Evolutionary conservation across 2,888 invertebrate genomes (phyloP), one percentile per base, ranked within the genome.

Genomic region (Argynnis bischoffii): DNA sequence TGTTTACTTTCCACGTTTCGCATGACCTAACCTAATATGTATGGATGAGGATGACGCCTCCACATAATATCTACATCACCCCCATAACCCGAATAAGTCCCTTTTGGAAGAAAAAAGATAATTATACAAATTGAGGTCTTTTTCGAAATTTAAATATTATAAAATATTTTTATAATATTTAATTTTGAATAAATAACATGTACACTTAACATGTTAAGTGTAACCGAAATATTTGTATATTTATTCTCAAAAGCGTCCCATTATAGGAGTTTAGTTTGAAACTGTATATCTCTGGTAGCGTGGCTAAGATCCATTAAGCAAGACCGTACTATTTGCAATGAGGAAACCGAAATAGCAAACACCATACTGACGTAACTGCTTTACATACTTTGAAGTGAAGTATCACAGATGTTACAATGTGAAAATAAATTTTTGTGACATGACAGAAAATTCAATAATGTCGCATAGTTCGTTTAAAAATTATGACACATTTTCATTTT

Each of bases 281-380:
- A 66, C 57, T 26, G 54, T 66, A 59, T 59, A 59, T 66, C 47
- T 66, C 47, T 59, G 53, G 54, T 46, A 54, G 46, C 53, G 59
- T 54, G 47, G 48, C 41, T 18, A 55, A 48, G 60, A 35, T 47
- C 26, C 48, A 60, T 73, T 69, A 69, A 71, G 69, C 69, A 64
- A 69, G 72, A 70, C 71, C 75, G 71, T 76, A 74, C 72, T 75
- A 76, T 76, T 76, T 76, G 73, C 73, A 74, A 71, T 76, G 73
- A 75, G 74, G 73, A 75, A 73, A 76, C 75, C 69, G 70, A 75
- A 74, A 74, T 73, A 73, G 72, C 68, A 60, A 66, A 64, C 63
- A 69, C 66, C 67, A 69, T 63, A 68, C 70, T 68, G 68, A 69
- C 70, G 71, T 67, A 74, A 72, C 63, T 71, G 66, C 70, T 75